These are phyloP conservation scores for Perdita meconis DNA, from an alignment of 2,888 invertebrate genomes.

Conservation along the genomic window DNA sequence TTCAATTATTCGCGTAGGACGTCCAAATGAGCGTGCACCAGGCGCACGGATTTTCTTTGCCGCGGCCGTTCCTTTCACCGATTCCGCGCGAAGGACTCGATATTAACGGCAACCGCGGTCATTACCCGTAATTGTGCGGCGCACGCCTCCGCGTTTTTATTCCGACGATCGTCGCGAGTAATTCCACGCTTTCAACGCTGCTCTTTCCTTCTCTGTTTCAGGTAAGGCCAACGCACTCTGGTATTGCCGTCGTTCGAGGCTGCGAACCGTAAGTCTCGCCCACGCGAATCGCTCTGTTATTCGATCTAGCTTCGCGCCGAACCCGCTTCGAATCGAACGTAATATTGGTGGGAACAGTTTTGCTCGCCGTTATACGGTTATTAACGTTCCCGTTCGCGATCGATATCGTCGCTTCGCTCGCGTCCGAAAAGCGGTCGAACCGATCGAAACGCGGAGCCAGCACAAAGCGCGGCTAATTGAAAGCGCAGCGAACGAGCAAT, in stretches of 20 bases:
- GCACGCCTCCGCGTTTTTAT: slow-evolving; percentile 4
- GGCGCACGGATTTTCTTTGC: slow-evolving; percentile 24
- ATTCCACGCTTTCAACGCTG: not conserved
- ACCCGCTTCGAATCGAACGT: too few species aligned
- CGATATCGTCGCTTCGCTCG: too few species aligned
- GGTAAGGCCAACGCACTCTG: not conserved
- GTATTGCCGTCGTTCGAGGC: not conserved
- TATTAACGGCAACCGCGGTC: slow-evolving; percentile 21
- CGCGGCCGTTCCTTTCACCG: slow-evolving; percentile 16
- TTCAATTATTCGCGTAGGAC: slow-evolving; percentile 34
- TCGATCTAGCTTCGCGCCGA: not conserved
- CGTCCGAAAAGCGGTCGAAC: not conserved
- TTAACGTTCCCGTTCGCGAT: too few species aligned
- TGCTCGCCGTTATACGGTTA: too few species aligned
- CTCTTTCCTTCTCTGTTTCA: slow-evolving; percentile 27
- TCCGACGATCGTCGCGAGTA: not conserved
- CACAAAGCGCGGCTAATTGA: not conserved
- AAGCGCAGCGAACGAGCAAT: slow-evolving; percentile 7
- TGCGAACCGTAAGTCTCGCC: not conserved
- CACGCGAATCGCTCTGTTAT: not conserved
- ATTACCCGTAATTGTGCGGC: slow-evolving; percentile 22
- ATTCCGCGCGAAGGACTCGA: slow-evolving; percentile 12
- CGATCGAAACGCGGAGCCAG: slow-evolving; percentile 1
- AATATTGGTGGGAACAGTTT: too few species aligned
- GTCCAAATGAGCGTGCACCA: not conserved